Percentiles rank a stretch among this genome's conserved stretches.
These are phyloP conservation scores for Mormyrus hasselquistii DNA, from an alignment of 2,797 vertebrate genomes.

Conservation along the genomic window DNA sequence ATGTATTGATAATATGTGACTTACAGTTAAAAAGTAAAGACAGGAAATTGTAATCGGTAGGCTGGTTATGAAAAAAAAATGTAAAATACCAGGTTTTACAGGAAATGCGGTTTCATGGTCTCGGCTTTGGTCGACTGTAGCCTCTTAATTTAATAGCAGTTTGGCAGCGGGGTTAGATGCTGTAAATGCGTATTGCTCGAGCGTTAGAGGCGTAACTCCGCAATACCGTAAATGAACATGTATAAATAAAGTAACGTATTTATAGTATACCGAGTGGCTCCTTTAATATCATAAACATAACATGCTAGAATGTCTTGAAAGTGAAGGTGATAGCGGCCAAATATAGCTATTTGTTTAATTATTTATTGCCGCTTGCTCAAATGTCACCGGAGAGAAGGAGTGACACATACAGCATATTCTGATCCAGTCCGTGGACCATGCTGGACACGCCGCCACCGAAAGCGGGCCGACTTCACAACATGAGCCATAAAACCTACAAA, in stretches of 20 bases:
- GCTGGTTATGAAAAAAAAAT: neutral
- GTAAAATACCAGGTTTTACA: neutral
- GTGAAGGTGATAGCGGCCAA: conserved; percentile 15
- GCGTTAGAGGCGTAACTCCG: neutral
- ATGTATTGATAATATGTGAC: neutral
- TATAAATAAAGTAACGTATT: neutral
- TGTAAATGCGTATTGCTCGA: neutral
- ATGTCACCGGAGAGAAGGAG: conserved; percentile 2
- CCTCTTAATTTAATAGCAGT: neutral
- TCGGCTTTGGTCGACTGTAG: neutral
- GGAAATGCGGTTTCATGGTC: conserved; percentile 17
- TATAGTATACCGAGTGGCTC: neutral
- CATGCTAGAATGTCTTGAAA: conserved; percentile 6
- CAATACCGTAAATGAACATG: neutral
- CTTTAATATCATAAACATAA: neutral
- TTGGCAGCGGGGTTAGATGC: neutral
- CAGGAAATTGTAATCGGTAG: neutral
- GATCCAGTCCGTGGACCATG: neutral
- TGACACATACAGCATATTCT: neutral
- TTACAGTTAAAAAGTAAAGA: conserved; percentile 1
- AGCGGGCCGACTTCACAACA: neutral
- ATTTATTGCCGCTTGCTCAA: conserved; percentile 21
- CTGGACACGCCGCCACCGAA: neutral
- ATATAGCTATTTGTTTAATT: conserved; percentile 20
- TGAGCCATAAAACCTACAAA: neutral